Percentiles rank a stretch among this genome's conserved stretches.
These are phyloP conservation scores for Anomalospiza imberbis DNA, from an alignment of 2,797 vertebrate genomes.

Conservation along the genomic window DNA sequence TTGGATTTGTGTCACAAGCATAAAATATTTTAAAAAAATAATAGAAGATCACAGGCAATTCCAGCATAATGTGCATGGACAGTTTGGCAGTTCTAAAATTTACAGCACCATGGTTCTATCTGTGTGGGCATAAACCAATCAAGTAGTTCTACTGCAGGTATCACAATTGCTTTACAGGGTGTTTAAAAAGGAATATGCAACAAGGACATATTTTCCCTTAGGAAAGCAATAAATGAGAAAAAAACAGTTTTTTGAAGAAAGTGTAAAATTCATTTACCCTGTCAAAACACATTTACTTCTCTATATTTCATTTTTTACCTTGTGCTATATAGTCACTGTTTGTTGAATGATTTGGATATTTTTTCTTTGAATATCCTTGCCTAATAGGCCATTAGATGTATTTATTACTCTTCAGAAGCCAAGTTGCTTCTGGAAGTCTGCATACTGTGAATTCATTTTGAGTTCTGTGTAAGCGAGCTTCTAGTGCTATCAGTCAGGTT, in stretches of 20 bases:
- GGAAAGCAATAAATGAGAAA: conserved; percentile 40
- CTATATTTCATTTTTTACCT: conserved; percentile 25
- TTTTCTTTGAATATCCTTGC: conserved; percentile 33
- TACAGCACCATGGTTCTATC: not conserved
- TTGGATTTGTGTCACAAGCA: conserved; percentile 50
- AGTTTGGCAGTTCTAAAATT: conserved; percentile 51
- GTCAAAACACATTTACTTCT: conserved; percentile 29
- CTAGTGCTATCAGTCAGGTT: not conserved
- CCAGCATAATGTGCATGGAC: not conserved
- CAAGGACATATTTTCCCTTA: conserved; percentile 33
- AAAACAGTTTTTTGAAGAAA: conserved; percentile 11
- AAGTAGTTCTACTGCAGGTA: not conserved
- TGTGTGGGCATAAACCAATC: conserved; percentile 24
- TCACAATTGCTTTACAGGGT: conserved; percentile 14
- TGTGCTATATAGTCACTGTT: not conserved
- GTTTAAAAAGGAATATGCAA: conserved; percentile 56
- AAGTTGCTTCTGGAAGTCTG: not conserved
- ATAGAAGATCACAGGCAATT: conserved; percentile 36
- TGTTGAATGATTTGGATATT: not conserved
- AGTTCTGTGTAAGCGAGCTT: not conserved
- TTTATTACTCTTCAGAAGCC: not conserved
- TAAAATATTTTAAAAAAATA: conserved; percentile 69
- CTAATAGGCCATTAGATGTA: conserved; percentile 1
- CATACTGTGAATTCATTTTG: not conserved
- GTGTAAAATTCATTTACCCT: conserved; percentile 43